phyloP scores from a whole-genome alignment of 2,888 invertebrate species.

The Nemotelus nigrinus region DNA sequence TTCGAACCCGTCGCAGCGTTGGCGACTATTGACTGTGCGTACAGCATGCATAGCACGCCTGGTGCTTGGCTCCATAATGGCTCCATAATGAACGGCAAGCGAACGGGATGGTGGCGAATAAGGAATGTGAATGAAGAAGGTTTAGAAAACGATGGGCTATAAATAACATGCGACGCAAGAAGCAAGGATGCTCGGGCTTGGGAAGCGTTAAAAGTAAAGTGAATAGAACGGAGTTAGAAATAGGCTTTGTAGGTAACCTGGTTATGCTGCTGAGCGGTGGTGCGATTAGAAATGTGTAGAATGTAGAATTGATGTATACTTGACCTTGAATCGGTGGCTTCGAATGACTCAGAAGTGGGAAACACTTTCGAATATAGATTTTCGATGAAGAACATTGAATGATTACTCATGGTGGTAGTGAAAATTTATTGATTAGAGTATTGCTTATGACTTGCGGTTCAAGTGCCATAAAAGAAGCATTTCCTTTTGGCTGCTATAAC shows the following conservation, averaged over 20 bases:
- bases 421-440: too few species aligned
- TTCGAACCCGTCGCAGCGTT: slow-evolving; percentile 51
- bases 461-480: too few species aligned
- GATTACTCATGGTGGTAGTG: too few species aligned
- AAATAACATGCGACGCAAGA: neutral
- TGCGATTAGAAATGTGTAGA: too few species aligned
- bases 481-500: too few species aligned
- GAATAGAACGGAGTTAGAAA: neutral
- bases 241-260: slow-evolving; percentile 6
- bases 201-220: too few species aligned
- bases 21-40: slow-evolving; percentile 46
- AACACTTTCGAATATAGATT: too few species aligned
- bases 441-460: too few species aligned
- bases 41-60: slow-evolving; percentile 21
- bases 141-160: slow-evolving; percentile 2
- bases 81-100: slow-evolving; percentile 48
- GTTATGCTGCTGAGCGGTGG: neutral
- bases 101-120: neutral
- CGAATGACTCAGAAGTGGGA: too few species aligned
- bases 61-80: slow-evolving; percentile 51
- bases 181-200: slow-evolving; percentile 12
- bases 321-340: too few species aligned
- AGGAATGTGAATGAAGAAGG: neutral
- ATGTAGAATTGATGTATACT: too few species aligned
- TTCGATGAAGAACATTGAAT: too few species aligned